These are phyloP conservation scores for Dendrocincla tyrannina DNA, from an alignment of 2,797 vertebrate genomes.

Conservation along the genomic window DNA sequence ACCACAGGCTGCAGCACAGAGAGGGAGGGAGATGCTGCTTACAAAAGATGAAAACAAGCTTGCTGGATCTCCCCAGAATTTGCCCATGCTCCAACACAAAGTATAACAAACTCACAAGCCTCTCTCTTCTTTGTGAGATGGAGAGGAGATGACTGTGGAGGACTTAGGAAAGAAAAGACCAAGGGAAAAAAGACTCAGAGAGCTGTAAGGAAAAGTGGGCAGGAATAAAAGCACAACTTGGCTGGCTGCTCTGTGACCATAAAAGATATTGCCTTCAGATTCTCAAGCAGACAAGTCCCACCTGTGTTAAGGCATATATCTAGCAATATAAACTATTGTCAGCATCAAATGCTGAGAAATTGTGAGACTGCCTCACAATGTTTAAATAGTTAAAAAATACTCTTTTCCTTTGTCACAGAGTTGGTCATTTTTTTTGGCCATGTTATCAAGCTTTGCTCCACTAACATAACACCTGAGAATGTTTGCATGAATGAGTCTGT, in stretches of 20 bases:
- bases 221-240: slow-evolving; percentile 21
- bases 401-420: background rate
- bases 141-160: background rate
- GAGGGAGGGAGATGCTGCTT: background rate
- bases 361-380: background rate
- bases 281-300: background rate
- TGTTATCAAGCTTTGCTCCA: background rate
- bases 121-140: background rate
- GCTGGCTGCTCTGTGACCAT: background rate
- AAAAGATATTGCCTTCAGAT: slow-evolving; percentile 24
- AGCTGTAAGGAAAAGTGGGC: background rate
- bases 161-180: background rate
- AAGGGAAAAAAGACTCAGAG: background rate
- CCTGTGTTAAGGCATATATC: background rate
- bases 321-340: slow-evolving; percentile 1
- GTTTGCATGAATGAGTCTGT: background rate
- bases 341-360: slow-evolving; percentile 10
- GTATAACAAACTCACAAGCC: background rate
- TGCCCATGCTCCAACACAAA: background rate
- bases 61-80: background rate
- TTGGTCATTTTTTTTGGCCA: background rate
- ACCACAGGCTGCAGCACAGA: slow-evolving; percentile 28
- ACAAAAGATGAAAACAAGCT: background rate
- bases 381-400: slow-evolving; percentile 8
- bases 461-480: background rate